Base-by-base conservation (phyloP, 2,797 vertebrate genomes). In the Carapus acus region DNA sequence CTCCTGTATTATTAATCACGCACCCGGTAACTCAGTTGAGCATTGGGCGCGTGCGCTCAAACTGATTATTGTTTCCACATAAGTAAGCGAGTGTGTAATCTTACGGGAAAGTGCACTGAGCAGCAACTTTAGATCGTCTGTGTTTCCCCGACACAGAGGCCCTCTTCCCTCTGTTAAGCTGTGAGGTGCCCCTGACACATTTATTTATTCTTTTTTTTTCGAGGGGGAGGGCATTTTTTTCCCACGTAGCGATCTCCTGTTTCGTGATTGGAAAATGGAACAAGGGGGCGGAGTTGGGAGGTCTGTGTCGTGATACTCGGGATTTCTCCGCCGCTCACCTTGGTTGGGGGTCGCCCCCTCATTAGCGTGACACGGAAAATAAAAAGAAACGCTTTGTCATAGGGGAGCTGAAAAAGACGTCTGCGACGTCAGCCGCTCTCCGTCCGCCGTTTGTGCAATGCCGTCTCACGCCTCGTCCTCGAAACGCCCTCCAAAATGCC, bases 131-230 rank as follows among this genome's bases (percentile, higher is more conserved):
- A 52, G 48, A 21, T 46, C 47, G 47, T 58, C 38, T 27, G 46
- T 52, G 71, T 69, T 29, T 42, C 17, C 49, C 54, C 69, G 37
- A 21, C 52, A 67, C 63, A 75, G 65, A 72, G 51, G 54, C 48
- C 56, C 20, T 54, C 59, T 78, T 78, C 67, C 62, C 78, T 83
- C 76, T 66, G 76, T 50, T 80, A 82, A 85, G 71, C 81, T 77
- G 80, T 82, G 76, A 84, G 82, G 78, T 71, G 63, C 76, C 24
- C 24, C 5, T 27, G 77, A 72, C 70, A 74, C n/a, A 79, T 85
- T 81, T 75, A 65, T 64, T 4, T 9, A 9, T 27, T 27, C 24
- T 27, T 27, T 78, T 77, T 76, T 67, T n/a, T n/a, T n/a, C n/a
- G n/a, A n/a, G n/a, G n/a, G n/a, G n/a, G n/a, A n/a, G n/a, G n/a